Evolutionary conservation across 2,888 invertebrate genomes (phyloP).

Genomic region (Apodemia duryi): DNA sequence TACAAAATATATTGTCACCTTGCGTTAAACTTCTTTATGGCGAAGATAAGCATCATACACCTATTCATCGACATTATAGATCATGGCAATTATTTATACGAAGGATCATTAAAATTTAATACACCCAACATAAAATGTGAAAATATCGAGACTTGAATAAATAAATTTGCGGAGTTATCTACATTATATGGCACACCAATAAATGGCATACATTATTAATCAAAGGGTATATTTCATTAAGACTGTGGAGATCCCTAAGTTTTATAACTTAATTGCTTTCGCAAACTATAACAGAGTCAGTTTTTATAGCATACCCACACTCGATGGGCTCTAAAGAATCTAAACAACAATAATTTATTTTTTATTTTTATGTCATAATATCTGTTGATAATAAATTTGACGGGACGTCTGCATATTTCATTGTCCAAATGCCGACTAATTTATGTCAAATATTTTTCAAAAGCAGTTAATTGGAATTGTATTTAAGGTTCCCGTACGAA

Average conservation of each 20-base stretch:
- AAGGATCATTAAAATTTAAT: slow-evolving; percentile 15
- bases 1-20: not conserved
- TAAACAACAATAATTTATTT: slow-evolving; percentile 45
- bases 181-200: slow-evolving; percentile 44
- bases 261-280: slow-evolving; percentile 74
- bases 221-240: slow-evolving; percentile 68
- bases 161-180: slow-evolving; percentile 23
- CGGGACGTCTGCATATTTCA: slow-evolving; percentile 42
- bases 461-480: not conserved
- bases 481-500: no score
- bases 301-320: slow-evolving; percentile 61
- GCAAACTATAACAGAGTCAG: slow-evolving; percentile 71
- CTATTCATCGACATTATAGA: slow-evolving; percentile 8
- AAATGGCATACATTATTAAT: slow-evolving; percentile 55
- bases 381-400: slow-evolving; percentile 50
- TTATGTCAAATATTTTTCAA: not conserved
- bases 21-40: not conserved
- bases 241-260: slow-evolving; percentile 62
- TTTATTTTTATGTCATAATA: slow-evolving; percentile 62
- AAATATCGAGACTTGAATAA: slow-evolving; percentile 20
- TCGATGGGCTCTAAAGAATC: slow-evolving; percentile 50
- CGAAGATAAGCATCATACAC: slow-evolving; percentile 1
- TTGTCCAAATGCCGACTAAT: slow-evolving; percentile 32
- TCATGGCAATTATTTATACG: slow-evolving; percentile 9
- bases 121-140: slow-evolving; percentile 17